These are phyloP conservation scores for Pseudochaenichthys georgianus DNA, from an alignment of 2,797 vertebrate genomes.

Conservation along the genomic window DNA sequence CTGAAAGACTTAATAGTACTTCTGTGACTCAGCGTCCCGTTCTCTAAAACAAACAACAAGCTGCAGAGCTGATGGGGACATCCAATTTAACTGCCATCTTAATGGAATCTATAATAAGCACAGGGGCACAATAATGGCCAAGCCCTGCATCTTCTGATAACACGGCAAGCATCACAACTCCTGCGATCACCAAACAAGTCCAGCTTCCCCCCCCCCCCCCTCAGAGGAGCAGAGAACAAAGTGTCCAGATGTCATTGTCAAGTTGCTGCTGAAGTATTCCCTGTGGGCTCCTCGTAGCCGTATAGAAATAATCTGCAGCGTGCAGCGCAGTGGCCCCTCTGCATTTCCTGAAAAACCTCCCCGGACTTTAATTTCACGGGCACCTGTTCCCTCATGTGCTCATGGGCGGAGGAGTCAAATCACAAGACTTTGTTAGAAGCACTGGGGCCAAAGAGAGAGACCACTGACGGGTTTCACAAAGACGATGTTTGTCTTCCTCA, in stretches of 20 bases:
- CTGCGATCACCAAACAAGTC: conserved; percentile 80
- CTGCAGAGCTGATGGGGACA: conserved; percentile 83
- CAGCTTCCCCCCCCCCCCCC: conserved; percentile 43
- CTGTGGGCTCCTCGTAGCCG: conserved; percentile 51
- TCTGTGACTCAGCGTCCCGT: conserved; percentile 81
- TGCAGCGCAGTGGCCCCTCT: conserved; percentile 56
- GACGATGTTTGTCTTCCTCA: conserved; percentile 55
- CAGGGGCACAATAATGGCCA: conserved; percentile 80
- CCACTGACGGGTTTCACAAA: conserved; percentile 50
- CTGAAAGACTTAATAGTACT: conserved; percentile 82
- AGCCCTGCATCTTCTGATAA: conserved; percentile 81
- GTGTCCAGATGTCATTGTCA: conserved; percentile 73
- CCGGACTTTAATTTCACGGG: conserved; percentile 82
- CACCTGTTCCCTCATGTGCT: conserved; percentile 78
- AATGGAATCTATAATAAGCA: conserved; percentile 90
- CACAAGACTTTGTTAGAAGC: conserved; percentile 67
- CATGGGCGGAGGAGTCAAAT: conserved; percentile 67
- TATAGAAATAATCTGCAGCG: conserved; percentile 72
- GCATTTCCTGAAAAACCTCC: conserved; percentile 58
- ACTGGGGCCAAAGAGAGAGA: conserved; percentile 43
- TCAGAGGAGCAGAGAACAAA: conserved; percentile 66
- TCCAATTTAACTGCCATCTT: conserved; percentile 88
- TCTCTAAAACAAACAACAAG: conserved; percentile 86
- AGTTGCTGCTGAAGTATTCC: conserved; percentile 62
- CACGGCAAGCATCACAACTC: conserved; percentile 74